Evolutionary conservation across 2,797 vertebrate species (phyloP).

Genomic region (Amazona ochrocephala): DNA sequence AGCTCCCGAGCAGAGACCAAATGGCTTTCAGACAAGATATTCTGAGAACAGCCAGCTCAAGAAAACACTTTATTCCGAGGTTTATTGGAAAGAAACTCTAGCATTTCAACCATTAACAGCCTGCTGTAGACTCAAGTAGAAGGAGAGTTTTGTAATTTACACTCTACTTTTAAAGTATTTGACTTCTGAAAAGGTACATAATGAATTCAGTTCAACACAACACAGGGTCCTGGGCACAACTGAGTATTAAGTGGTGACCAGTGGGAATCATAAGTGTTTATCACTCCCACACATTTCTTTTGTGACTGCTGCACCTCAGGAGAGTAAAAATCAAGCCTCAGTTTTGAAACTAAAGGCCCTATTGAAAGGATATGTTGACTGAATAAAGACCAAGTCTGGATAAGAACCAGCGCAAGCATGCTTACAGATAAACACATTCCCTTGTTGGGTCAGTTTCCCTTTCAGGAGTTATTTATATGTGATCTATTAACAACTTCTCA

Average conservation of each 20-base stretch:
- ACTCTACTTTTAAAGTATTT: neutral
- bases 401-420: neutral
- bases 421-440: neutral
- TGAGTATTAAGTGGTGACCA: neutral
- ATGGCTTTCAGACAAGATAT: neutral
- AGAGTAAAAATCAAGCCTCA: neutral
- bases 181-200: neutral
- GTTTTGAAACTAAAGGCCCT: neutral
- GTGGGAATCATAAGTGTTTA: neutral
- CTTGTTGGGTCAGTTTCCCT: neutral
- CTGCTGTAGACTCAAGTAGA: neutral
- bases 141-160: neutral
- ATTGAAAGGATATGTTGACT: neutral
- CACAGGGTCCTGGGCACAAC: neutral
- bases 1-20: conserved; percentile 35
- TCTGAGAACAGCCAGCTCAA: conserved; percentile 8
- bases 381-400: conserved; percentile 12
- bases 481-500: neutral
- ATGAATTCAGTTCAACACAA: neutral
- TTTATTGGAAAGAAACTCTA: conserved; percentile 1
- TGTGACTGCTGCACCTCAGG: neutral
- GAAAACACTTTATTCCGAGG: neutral
- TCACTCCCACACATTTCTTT: neutral
- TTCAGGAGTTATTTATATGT: neutral
- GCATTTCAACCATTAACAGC: neutral